These are phyloP conservation scores for Cardiocondyla obscurior DNA, from an alignment of 1,140 invertebrate genomes.

Conservation along the genomic window DNA sequence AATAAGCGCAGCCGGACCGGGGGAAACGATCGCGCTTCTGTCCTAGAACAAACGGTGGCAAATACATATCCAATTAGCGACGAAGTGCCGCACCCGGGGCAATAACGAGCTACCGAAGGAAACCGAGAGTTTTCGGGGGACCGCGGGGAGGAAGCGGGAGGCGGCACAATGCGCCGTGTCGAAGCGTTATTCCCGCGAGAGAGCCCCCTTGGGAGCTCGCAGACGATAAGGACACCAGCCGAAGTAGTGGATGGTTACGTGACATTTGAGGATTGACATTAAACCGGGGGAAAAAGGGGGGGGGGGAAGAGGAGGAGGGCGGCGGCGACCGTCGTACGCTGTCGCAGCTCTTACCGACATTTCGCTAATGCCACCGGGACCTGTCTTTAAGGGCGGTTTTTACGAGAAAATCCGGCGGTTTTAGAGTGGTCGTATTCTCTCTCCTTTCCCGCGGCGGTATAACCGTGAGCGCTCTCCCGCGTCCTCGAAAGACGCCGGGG, in stretches of 20 bases:
- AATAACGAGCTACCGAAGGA: constrained; percentile 67
- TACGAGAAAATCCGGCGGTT: constrained; percentile 75
- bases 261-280: constrained; percentile 82
- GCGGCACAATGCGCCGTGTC: constrained; percentile 61
- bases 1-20: background rate
- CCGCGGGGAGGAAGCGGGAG: background rate
- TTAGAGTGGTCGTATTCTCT: constrained; percentile 68
- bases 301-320: no score
- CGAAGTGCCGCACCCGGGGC: constrained; percentile 17
- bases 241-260: constrained; percentile 75
- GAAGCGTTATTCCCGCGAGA: constrained; percentile 68
- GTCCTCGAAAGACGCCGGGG: background rate
- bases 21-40: constrained; percentile 17
- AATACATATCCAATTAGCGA: constrained; percentile 70
- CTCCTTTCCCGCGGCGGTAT: background rate
- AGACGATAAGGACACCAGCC: constrained; percentile 76
- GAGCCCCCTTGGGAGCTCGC: constrained; percentile 58
- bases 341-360: constrained; percentile 73
- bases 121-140: constrained; percentile 53
- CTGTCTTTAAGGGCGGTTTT: constrained; percentile 76
- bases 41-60: constrained; percentile 3
- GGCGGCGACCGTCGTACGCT: constrained; percentile 46
- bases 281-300: no score
- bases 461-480: background rate
- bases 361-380: constrained; percentile 79